Percentiles rank a stretch among this genome's conserved stretches.
Conservation (phyloP, 2,797 vertebrate genomes). For the Hephaestus fuliginosus region DNA sequence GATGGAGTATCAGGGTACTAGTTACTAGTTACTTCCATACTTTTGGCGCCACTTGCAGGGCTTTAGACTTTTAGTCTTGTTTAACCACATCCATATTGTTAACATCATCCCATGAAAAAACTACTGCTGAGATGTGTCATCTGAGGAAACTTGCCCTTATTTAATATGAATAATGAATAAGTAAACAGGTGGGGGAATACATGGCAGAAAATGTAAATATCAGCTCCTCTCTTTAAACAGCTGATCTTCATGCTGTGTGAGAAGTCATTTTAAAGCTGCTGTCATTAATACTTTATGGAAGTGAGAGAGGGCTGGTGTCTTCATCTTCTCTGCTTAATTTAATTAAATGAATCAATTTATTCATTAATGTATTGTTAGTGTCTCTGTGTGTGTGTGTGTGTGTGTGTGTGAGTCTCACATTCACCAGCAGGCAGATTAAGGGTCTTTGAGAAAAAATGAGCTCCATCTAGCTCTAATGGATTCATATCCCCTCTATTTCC, state of each 20-base stretch:
- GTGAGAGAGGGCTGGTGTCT: constrained; percentile 26
- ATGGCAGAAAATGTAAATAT: constrained; percentile 9
- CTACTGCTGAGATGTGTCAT: constrained; percentile 10
- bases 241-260: constrained; percentile 5
- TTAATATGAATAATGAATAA: constrained; percentile 43
- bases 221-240: constrained; percentile 10
- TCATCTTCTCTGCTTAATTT: constrained; percentile 11
- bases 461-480: constrained; percentile 30
- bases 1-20: no score
- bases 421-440: constrained; percentile 2
- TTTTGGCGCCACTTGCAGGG: background rate
- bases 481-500: constrained; percentile 14
- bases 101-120: background rate
- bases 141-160: constrained; percentile 20
- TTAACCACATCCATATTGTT: background rate
- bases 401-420: background rate
- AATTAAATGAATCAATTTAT: background rate
- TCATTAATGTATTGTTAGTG: background rate
- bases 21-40: no score
- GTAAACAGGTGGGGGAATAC: constrained; percentile 8
- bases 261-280: background rate
- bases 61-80: background rate
- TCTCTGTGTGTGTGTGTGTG: background rate
- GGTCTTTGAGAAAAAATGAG: constrained; percentile 29
- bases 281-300: constrained; percentile 11